These are phyloP conservation scores for Himalopsyche japonica DNA, from an alignment of 2,888 invertebrate species.

Conservation along the genomic window DNA sequence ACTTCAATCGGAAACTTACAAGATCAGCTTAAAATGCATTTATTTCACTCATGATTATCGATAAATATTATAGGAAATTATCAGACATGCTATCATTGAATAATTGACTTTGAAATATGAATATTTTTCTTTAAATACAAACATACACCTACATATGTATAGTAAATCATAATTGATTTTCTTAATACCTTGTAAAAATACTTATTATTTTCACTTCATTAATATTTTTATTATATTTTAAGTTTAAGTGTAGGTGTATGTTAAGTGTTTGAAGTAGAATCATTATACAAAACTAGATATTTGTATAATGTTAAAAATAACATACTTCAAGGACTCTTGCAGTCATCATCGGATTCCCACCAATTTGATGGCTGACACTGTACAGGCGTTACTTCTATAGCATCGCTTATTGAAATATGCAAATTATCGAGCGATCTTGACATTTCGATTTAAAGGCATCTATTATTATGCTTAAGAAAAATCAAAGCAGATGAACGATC, in stretches of 20 bases:
- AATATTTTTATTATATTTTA: background rate
- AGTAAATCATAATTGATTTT: background rate
- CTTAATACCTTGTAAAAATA: background rate
- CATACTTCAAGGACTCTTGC: background rate
- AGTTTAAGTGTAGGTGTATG: background rate
- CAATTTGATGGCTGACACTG: background rate
- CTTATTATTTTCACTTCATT: background rate
- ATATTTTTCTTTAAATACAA: too few species aligned
- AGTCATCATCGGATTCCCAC: background rate
- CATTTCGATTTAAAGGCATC: conserved; percentile 20
- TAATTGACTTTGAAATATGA: too few species aligned
- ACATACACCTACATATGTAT: too few species aligned
- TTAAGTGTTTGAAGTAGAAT: background rate
- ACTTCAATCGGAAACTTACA: background rate
- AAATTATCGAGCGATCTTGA: conserved; percentile 34
- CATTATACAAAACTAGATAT: background rate
- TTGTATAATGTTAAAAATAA: background rate
- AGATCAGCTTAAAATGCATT: background rate
- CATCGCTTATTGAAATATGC: conserved; percentile 20
- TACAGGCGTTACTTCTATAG: background rate
- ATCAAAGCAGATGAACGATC: background rate
- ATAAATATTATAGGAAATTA: too few species aligned
- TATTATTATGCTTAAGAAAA: background rate
- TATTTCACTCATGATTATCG: too few species aligned
- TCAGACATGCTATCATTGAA: too few species aligned